These are phyloP conservation scores for Lepidocyrtinus sp. DNA, from an alignment of 2,888 invertebrate species.

Conservation along the genomic window DNA sequence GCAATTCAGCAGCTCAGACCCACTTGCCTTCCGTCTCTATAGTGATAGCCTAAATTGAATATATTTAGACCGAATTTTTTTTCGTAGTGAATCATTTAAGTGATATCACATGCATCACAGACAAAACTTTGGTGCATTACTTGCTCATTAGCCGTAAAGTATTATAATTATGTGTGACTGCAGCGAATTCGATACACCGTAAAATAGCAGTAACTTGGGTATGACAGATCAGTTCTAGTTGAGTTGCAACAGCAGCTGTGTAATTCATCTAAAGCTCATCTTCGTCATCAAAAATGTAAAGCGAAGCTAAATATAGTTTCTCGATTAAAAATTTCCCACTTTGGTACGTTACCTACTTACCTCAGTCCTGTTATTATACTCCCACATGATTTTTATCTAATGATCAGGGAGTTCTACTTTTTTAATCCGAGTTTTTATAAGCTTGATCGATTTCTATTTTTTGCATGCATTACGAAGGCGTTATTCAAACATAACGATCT, in stretches of 20 bases:
- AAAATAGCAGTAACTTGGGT: slow-evolving; percentile 26
- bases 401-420: background rate
- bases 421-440: no score
- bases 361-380: background rate
- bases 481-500: no score
- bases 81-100: no score
- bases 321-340: background rate
- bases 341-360: background rate
- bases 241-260: slow-evolving; percentile 24
- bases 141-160: slow-evolving; percentile 10
- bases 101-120: no score
- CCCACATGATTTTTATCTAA: slow-evolving; percentile 10
- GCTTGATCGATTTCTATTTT: no score
- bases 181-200: slow-evolving; percentile 23
- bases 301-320: background rate
- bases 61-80: background rate
- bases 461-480: no score
- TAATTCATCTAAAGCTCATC: slow-evolving; percentile 8
- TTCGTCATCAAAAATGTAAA: no score
- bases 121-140: slow-evolving; percentile 18
- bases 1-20: background rate
- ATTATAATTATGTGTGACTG: slow-evolving; percentile 6
- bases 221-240: no score
- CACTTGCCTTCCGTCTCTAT: background rate
- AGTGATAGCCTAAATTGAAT: background rate